Conservation (phyloP, 2,888 invertebrate genomes). For the Chloroclystis v-ata region DNA sequence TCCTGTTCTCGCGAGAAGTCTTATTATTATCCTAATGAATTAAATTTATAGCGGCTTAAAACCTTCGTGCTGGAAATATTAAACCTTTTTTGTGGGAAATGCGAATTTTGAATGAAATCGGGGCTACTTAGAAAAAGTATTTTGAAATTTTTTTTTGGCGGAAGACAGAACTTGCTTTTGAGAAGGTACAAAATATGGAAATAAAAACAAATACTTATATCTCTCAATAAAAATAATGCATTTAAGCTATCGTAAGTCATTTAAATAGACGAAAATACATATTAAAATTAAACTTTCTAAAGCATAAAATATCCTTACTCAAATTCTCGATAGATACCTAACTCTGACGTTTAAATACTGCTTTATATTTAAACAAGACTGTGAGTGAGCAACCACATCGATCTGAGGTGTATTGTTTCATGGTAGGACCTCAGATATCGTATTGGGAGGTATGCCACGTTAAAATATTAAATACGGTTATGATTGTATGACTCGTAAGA, state of each 20-base stretch:
- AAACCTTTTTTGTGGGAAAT: constrained; percentile 55
- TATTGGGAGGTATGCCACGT: constrained; percentile 41
- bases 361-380: no score
- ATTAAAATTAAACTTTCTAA: no score
- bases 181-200: no score
- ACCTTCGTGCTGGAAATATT: constrained; percentile 71
- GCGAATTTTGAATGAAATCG: constrained; percentile 31
- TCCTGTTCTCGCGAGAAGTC: constrained; percentile 70
- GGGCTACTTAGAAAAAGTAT: constrained; percentile 21
- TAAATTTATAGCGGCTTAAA: constrained; percentile 75
- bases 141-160: neutral
- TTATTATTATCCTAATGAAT: constrained; percentile 76
- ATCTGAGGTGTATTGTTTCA: neutral
- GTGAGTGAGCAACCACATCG: no score
- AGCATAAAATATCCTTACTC: no score
- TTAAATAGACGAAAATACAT: no score
- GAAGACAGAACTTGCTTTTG: no score
- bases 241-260: no score
- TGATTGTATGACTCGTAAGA: constrained; percentile 36
- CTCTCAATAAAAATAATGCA: no score
- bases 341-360: no score
- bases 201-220: no score
- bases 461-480: constrained; percentile 37
- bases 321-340: no score
- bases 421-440: constrained; percentile 23